Base-by-base conservation (phyloP, 2,797 vertebrate species). In the Centropyge bicolor region DNA sequence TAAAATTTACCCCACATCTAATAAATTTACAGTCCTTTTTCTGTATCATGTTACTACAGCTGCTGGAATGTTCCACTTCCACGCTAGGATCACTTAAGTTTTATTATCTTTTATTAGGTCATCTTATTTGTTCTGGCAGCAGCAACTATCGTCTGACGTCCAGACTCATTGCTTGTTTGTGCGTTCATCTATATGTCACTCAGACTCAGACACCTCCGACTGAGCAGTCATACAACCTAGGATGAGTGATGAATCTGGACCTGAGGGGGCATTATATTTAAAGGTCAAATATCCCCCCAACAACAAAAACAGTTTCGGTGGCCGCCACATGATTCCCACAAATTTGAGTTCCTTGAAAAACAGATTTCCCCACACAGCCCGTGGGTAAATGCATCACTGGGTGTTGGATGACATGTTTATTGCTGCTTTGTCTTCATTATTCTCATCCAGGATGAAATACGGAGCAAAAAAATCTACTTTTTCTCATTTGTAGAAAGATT, bases 361-460 rank as follows among this genome's bases (percentile, higher is more conserved):
- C 20, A 62, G 35, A 12, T 11, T 27, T 62, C 35, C 48, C 41
- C 31, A 8, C 31, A 35, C 59, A 69, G 69, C 60, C 36, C 40
- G 24, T n/a, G 20, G 57, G n/a, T 16, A 17, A 68, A 68, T 38
- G 22, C 72, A 80, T 72, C 56, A 46, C 60, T 69, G 45, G 45
- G 38, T 46, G 63, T 54, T 46, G 43, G 38, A 81, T 51, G 65
- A 62, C 65, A 76, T 78, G 72, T 84, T 72, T 72, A 83, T 55
- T 71, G 55, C 55, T 52, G 59, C 19, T 62, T 69, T 64, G 38
- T 69, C 64, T 70, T 48, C 19, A 79, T 76, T 79, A 63, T 14
- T 36, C 64, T 74, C 73, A 65, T 57, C 20, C 71, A 65, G 35
- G 35, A 61, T 59, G 51, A 70, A 84, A 77, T 55, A 72, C 6